Percentiles rank a stretch among this genome's conserved stretches.
Conservation (phyloP, 1,140 invertebrate species). For the Sesamia nonagrioides region DNA sequence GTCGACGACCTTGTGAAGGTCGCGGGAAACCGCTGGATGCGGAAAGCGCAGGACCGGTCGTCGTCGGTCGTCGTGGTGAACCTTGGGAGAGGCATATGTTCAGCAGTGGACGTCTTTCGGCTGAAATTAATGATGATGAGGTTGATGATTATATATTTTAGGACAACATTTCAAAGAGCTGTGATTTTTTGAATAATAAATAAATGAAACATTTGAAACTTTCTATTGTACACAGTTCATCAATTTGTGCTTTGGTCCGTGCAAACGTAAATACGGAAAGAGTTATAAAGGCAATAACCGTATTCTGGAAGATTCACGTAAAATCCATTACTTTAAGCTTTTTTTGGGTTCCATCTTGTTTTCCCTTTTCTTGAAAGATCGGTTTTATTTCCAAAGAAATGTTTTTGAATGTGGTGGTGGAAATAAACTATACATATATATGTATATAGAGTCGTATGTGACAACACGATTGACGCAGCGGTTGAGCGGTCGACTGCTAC, state of each 20-base stretch:
- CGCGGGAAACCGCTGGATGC: too few relatives aligned
- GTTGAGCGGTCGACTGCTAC: too few relatives aligned
- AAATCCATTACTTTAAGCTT: slow-evolving; percentile 41
- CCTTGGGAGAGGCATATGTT: too few relatives aligned
- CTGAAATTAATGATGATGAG: too few relatives aligned
- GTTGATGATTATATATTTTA: too few relatives aligned
- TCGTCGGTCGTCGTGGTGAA: too few relatives aligned
- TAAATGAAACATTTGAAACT: not conserved
- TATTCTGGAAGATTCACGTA: slow-evolving; percentile 5
- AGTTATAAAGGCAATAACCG: slow-evolving; percentile 2
- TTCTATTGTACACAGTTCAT: not conserved
- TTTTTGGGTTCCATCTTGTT: slow-evolving; percentile 8
- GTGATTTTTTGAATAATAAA: not conserved
- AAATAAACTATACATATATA: not conserved
- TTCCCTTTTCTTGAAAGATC: slow-evolving; percentile 12
- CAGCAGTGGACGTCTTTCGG: too few relatives aligned
- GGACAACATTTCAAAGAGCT: too few relatives aligned
- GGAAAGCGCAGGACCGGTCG: too few relatives aligned
- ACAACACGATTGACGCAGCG: too few relatives aligned
- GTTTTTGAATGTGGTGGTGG: not conserved
- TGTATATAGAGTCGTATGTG: too few relatives aligned
- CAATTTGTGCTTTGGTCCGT: not conserved
- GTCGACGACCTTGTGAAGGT: too few relatives aligned
- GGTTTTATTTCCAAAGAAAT: not conserved
- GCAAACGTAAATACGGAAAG: slow-evolving; percentile 4